A percentile compares a stretch with the other conserved stretches of the same genome.
Conservation (phyloP, 2,113 vertebrate species). For the Opisthocomus hoazin region DNA sequence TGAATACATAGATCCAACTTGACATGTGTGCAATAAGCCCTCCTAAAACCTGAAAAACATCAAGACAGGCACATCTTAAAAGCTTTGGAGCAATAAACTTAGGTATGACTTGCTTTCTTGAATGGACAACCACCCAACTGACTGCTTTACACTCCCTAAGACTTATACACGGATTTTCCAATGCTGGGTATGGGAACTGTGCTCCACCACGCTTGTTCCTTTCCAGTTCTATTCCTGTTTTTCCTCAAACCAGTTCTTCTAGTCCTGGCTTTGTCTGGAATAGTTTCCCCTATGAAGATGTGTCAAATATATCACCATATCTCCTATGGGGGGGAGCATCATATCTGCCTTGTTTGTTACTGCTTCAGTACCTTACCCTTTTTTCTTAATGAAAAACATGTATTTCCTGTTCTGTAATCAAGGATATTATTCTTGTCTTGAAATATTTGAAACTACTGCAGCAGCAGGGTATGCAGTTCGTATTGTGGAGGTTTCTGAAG, state of each 20-base stretch:
- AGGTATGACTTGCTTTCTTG: neutral
- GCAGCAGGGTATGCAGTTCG: neutral
- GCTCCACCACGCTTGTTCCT: neutral
- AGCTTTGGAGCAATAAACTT: neutral
- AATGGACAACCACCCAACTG: fast-evolving
- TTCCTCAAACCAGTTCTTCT: neutral
- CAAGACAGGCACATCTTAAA: neutral
- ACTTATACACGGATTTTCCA: neutral
- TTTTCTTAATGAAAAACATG: neutral
- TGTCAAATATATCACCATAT: fast-evolving
- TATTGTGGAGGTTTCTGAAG: neutral
- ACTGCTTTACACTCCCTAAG: neutral
- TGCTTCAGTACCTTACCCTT: neutral
- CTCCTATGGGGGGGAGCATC: neutral
- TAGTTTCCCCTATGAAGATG: neutral
- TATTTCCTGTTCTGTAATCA: neutral
- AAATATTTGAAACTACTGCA: neutral
- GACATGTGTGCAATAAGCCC: neutral
- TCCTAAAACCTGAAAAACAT: neutral
- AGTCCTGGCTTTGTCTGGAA: neutral
- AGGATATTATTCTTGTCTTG: fast-evolving
- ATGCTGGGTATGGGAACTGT: neutral
- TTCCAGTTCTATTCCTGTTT: neutral
- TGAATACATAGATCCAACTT: neutral
- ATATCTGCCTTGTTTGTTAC: neutral